These are phyloP conservation scores for Mus caroli DNA, from an alignment of 2,797 vertebrate species.

Conservation along the genomic window DNA sequence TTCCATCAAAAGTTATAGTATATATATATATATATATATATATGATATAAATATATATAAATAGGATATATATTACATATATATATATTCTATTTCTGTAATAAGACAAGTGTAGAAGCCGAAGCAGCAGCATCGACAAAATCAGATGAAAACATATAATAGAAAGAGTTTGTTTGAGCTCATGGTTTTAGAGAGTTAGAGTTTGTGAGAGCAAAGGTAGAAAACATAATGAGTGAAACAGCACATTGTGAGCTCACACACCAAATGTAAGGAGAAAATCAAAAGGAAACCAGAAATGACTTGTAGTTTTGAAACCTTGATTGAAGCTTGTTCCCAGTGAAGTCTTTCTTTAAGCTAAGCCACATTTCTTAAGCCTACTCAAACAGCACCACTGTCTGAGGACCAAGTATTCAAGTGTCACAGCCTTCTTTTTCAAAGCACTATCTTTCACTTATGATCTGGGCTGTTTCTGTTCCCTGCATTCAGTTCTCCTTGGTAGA, in stretches of 20 bases:
- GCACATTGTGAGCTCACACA: too few species aligned
- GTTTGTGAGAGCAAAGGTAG: not conserved
- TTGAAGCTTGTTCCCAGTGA: too few species aligned
- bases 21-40: too few species aligned
- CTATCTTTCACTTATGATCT: not conserved
- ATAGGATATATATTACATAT: too few species aligned
- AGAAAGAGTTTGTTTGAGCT: not conserved
- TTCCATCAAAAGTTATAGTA: not conserved
- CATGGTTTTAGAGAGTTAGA: not conserved
- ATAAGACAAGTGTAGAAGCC: not conserved
- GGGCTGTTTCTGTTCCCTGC: not conserved
- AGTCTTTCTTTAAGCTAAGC: not conserved
- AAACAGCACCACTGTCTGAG: too few species aligned
- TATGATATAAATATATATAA: too few species aligned
- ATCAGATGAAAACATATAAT: too few species aligned
- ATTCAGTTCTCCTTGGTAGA: not conserved
- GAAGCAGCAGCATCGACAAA: not conserved
- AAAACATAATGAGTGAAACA: not conserved
- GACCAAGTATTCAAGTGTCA: not conserved
- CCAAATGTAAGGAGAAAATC: fast-evolving
- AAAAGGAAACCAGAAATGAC: not conserved
- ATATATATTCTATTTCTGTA: too few species aligned
- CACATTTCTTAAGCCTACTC: not conserved
- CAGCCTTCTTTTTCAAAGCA: not conserved
- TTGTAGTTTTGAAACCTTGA: not conserved